Base-by-base conservation (phyloP, 2,113 vertebrate species). In the Sarotherodon lohbergeri region DNA sequence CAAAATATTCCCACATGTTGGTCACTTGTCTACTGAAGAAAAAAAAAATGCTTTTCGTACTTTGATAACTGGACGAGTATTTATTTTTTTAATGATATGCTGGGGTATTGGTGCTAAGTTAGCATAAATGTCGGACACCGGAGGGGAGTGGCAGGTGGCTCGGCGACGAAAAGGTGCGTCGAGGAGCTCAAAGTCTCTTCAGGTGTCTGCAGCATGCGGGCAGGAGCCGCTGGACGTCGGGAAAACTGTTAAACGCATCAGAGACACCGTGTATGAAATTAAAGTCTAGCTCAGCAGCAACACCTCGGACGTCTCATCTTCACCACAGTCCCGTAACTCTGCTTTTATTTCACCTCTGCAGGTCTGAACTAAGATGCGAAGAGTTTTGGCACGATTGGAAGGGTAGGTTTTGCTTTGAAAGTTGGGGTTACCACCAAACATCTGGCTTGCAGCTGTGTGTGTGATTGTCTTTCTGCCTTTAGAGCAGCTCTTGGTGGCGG, bases 311-410 rank as follows among this genome's bases (percentile, higher is more conserved):
- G 52, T 52, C 2, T 29, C 16, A 41, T 59, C 50, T 24, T 48
- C 16, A 36, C 12, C 50, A 78, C 22, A 32, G 6, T 19, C 13
- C 24, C 14, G 3, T 88, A n/a, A 89, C 12, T 39, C 3, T 81
- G 2, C 13, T 43, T 17, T 7, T 24, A 7, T 27, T 34, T 22
- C 19, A 12, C 19, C 9, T 88, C 36, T 91, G 57, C 84, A 98
- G 98, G 90, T 91, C 91, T 82, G 97, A 98, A 46, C 87, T 98
- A 29, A 95, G 92, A 43, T 76, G 85, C 73, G 97, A 97, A 55
- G 93, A 96, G 3, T 97, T 98, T 93, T 98, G 97, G 96, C 84
- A 87, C 1, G 83, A 94, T 7, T 97, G 97, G 91, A 94, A 91
- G 93, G 94, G 98, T 98, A 55, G 91, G 95, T 71, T 78, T 5